Percentiles rank a stretch among this genome's conserved stretches.
Evolutionary conservation across 2,113 vertebrate genomes (phyloP).

Genomic region (Melanotaenia duboulayi): DNA sequence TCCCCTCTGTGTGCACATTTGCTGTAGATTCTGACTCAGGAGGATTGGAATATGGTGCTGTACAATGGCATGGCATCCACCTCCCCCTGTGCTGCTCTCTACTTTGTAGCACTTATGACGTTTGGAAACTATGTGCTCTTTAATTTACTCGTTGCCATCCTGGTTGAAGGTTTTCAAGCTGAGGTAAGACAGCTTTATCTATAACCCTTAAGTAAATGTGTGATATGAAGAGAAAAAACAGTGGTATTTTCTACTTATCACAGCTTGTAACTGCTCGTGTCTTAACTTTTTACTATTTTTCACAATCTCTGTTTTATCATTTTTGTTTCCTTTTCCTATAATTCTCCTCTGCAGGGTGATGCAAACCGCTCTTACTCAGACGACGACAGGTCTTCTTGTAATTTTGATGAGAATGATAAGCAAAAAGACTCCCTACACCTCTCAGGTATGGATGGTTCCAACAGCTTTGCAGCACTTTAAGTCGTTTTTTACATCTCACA

Average conservation of each 20-base stretch:
- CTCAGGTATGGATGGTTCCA: conserved; percentile 79
- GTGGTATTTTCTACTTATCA: conserved; percentile 17
- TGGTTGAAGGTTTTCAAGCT: conserved; percentile 98
- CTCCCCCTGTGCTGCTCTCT: conserved; percentile 94
- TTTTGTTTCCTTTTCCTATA: not conserved
- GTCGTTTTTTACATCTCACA: not conserved
- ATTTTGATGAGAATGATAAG: conserved; percentile 92
- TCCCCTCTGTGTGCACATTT: not conserved
- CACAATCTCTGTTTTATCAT: not conserved
- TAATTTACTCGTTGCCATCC: conserved; percentile 96
- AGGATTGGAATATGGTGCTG: conserved; percentile 98
- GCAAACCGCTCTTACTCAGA: conserved; percentile 97
- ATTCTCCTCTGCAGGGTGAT: conserved; percentile 86
- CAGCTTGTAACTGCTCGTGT: conserved; percentile 36
- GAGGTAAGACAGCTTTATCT: conserved; percentile 84
- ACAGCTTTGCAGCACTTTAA: conserved; percentile 6
- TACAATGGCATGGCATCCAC: conserved; percentile 98
- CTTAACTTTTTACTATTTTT: conserved; percentile 12
- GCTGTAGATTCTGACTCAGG: conserved; percentile 94
- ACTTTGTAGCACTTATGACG: conserved; percentile 98
- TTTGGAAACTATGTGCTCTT: conserved; percentile 99
- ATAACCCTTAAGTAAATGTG: not conserved
- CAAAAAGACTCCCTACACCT: conserved; percentile 87
- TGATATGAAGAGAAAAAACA: not conserved
- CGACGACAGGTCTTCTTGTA: conserved; percentile 93